phyloP scores from a whole-genome alignment of 2,888 invertebrate genomes.

The Pseudoips prasinana region DNA sequence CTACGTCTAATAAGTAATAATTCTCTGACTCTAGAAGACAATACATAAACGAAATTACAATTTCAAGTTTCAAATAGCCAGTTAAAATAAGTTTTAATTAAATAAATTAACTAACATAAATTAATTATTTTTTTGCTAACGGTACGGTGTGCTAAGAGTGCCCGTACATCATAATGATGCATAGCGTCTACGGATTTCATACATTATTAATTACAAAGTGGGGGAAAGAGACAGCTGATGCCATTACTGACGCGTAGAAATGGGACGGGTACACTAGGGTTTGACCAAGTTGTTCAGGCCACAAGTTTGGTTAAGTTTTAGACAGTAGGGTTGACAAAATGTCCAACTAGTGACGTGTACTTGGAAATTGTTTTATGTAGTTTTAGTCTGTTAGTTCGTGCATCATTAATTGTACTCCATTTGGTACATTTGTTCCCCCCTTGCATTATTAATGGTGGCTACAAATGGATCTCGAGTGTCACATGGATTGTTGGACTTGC shows the following conservation, averaged over 20 bases:
- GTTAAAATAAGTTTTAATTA: no score
- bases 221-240: constrained; percentile 41
- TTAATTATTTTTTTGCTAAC: constrained; percentile 52
- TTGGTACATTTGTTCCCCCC: neutral
- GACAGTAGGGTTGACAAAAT: constrained; percentile 39
- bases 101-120: constrained; percentile 14
- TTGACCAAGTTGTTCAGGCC: constrained; percentile 40
- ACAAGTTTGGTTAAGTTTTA: constrained; percentile 36
- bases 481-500: no score
- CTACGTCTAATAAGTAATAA: no score
- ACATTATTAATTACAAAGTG: constrained; percentile 69
- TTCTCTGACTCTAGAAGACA: no score
- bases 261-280: constrained; percentile 33
- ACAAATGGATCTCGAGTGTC: no score
- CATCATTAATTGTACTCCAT: constrained; percentile 20
- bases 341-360: constrained; percentile 23
- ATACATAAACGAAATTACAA: no score
- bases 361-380: constrained; percentile 22
- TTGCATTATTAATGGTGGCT: no score
- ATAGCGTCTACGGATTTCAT: constrained; percentile 64
- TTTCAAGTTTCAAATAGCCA: neutral
- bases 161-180: constrained; percentile 64
- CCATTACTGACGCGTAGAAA: constrained; percentile 15
- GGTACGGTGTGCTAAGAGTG: constrained; percentile 44
- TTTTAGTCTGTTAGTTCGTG: constrained; percentile 17